Evolutionary conservation across 2,113 vertebrate species (phyloP), one percentile per base, ranked within the genome.

Genomic region (Plecotus auritus): DNA sequence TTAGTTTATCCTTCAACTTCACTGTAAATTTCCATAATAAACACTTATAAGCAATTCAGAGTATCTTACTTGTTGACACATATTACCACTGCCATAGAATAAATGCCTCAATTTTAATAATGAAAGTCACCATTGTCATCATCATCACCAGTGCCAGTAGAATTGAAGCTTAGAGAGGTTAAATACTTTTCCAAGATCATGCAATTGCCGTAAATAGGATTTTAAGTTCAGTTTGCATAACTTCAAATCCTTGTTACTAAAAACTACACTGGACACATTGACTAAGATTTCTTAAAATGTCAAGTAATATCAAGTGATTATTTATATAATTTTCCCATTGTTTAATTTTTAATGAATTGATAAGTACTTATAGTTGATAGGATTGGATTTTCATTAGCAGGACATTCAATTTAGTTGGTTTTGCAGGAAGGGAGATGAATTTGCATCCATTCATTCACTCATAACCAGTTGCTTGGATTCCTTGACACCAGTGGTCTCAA

Each of bases 11-110:
- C 49, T 16, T 59, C 18, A 40, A 45, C 35, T 74, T 10, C 7
- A 66, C 37, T 93, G 84, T 56, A 93, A 88, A 61, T 56, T 91
- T 91, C 30, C 32, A 45, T 37, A 82, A 90, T 59, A 59, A 95
- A 92, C 78, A n/a, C 47, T 72, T 70, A 80, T 59, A 73, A 90
- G 23, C 20, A 93, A 64, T 92, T 90, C 16, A 70, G 2, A 83
- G 4, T 40, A 40, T 73, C 7, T 69, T 66, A 32, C 4, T 45
- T 56, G 5, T 81, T 93, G n/a, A 77, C 12, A 47, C 4, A 35
- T 77, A 86, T 80, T 30, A 80, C 17, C 12, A 66, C n/a, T 28
- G 3, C 1, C 3, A 30, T 23, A 77, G 7, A 69, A 16, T 35
- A 85, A 87, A 88, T 77, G 2, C 47, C 13, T 88, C 13, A 32